A percentile compares a stretch with the other conserved stretches of the same genome.
These are phyloP conservation scores for Dryobota labecula DNA, from an alignment of 2,888 invertebrate genomes.

Conservation along the genomic window DNA sequence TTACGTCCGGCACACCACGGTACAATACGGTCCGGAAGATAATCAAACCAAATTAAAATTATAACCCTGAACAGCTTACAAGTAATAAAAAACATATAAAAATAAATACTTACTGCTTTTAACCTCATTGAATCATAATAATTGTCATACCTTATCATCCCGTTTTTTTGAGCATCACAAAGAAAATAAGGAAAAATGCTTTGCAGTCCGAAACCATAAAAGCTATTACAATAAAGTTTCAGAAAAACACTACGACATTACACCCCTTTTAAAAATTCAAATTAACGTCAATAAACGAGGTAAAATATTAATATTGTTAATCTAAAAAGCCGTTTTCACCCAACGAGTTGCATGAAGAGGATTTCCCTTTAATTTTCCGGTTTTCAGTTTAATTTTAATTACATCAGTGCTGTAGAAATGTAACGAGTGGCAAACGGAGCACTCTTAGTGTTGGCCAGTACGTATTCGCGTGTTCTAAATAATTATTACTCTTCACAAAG, in stretches of 20 bases:
- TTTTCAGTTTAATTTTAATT: slow-evolving; percentile 39
- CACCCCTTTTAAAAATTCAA: slow-evolving; percentile 17
- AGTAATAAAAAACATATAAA: not conserved
- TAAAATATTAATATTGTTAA: slow-evolving; percentile 22
- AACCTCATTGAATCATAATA: not conserved
- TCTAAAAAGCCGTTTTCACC: slow-evolving; percentile 3
- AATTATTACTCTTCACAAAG: slow-evolving; percentile 52
- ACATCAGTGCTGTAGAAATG: slow-evolving; percentile 15
- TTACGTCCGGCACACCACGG: too few species aligned
- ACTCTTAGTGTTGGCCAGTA: slow-evolving; percentile 17
- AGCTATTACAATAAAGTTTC: not conserved
- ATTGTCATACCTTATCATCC: not conserved
- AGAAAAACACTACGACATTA: not conserved
- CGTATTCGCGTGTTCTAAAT: slow-evolving; percentile 51
- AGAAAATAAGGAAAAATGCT: slow-evolving; percentile 12
- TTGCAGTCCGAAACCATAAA: not conserved
- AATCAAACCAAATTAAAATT: not conserved
- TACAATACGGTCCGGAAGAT: not conserved
- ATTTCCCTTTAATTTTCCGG: slow-evolving; percentile 1
- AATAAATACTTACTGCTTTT: not conserved
- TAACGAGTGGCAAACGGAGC: not conserved
- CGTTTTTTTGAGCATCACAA: not conserved
- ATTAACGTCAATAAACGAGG: slow-evolving; percentile 17
- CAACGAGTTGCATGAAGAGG: not conserved
- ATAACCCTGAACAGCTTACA: slow-evolving; percentile 8